phyloP scores from a whole-genome alignment of 2,113 vertebrate species.

The Rattus rattus region DNA sequence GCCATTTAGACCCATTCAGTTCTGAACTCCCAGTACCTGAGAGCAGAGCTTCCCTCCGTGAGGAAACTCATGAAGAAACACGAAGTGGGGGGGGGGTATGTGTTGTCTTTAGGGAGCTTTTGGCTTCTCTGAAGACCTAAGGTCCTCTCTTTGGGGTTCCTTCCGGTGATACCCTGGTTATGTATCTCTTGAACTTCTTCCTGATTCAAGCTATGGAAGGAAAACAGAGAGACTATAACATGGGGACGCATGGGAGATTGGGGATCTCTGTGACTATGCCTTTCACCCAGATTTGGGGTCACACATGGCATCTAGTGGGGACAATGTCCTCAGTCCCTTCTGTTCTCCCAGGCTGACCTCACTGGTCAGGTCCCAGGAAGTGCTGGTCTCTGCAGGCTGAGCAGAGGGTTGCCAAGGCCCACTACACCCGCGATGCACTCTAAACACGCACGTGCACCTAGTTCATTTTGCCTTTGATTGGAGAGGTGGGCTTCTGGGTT shows the following conservation, averaged over 20 bases:
- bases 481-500: conserved; percentile 75
- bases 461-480: conserved; percentile 70
- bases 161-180: background rate
- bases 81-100: no score
- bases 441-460: conserved; percentile 47
- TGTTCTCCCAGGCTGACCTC: accelerated
- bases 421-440: conserved; percentile 5
- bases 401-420: background rate
- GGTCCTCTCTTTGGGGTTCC: background rate
- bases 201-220: background rate
- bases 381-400: background rate
- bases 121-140: background rate
- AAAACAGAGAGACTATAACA: background rate
- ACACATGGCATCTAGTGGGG: background rate
- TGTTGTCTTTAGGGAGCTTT: background rate
- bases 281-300: background rate
- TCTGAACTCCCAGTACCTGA: background rate
- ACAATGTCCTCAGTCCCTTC: accelerated
- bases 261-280: background rate
- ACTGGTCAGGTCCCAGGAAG: background rate
- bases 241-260: background rate
- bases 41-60: background rate
- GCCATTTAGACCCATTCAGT: accelerated
- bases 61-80: background rate
- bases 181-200: background rate